A percentile compares a stretch with the other conserved stretches of the same genome.
Conservation (phyloP, 2,113 vertebrate genomes). For the Podarcis raffonei region DNA sequence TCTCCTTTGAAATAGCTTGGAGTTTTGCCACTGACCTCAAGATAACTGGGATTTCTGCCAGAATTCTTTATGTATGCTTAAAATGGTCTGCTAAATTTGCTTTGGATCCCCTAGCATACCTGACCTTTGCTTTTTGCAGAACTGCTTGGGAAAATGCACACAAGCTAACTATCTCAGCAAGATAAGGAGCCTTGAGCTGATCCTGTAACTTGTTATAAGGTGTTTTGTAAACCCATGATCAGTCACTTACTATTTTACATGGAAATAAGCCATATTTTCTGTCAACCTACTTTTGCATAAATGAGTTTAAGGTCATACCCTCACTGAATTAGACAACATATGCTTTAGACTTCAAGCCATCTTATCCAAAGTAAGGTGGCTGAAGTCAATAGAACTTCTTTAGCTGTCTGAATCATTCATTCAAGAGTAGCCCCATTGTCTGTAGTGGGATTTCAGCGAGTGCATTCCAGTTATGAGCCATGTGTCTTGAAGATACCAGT, state of each 20-base stretch:
- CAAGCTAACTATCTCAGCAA: constrained; percentile 57
- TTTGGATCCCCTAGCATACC: constrained; percentile 42
- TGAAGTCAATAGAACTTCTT: background rate
- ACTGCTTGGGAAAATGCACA: constrained; percentile 46
- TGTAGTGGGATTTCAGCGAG: background rate
- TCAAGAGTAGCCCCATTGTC: background rate
- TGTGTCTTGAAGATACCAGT: background rate
- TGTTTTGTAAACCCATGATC: background rate
- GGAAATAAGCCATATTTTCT: background rate
- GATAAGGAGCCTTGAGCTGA: constrained; percentile 59
- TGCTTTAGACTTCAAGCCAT: background rate
- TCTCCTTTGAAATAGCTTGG: constrained; percentile 13
- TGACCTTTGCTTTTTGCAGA: constrained; percentile 28
- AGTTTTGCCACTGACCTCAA: background rate
- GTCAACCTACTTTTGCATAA: background rate
- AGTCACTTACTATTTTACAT: background rate
- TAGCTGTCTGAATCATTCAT: background rate
- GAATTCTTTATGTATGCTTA: constrained; percentile 44
- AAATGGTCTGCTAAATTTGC: constrained; percentile 47
- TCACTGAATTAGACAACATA: background rate
- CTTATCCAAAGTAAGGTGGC: background rate
- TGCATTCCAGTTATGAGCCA: background rate
- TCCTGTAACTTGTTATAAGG: constrained; percentile 24
- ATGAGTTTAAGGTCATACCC: background rate
- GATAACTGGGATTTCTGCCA: constrained; percentile 31